These are phyloP conservation scores for Phaenicophaeus curvirostris DNA, from an alignment of 2,797 vertebrate species.

Conservation along the genomic window DNA sequence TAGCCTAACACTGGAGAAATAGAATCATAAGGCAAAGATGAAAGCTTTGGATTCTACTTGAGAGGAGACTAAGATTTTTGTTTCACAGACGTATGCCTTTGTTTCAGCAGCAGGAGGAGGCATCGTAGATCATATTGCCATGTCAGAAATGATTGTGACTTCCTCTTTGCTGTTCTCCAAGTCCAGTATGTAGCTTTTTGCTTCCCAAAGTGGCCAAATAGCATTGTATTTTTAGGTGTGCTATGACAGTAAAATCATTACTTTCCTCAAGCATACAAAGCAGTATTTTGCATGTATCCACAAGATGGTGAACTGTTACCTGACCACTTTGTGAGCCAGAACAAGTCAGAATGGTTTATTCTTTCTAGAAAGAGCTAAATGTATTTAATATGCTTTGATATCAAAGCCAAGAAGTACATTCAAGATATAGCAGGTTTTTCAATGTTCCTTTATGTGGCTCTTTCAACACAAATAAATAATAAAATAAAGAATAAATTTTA, in stretches of 20 bases:
- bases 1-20: neutral
- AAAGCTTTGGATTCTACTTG: neutral
- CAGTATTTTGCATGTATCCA: neutral
- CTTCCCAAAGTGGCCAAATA: neutral
- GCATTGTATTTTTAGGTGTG: neutral
- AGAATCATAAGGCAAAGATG: neutral
- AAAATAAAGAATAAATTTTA: neutral
- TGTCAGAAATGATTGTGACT: neutral
- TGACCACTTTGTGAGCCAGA: neutral
- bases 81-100: neutral
- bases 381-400: neutral
- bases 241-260: neutral
- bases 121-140: neutral
- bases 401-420: neutral
- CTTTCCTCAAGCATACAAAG: neutral
- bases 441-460: neutral
- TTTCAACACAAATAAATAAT: neutral
- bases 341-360: neutral
- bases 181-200: neutral
- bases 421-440: neutral
- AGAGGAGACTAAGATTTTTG: neutral
- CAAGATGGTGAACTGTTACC: conserved; percentile 14
- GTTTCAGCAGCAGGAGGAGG: neutral
- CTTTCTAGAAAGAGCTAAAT: neutral
- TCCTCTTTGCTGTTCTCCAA: neutral